These are phyloP conservation scores for Acleris holmiana DNA, from an alignment of 2,888 invertebrate species.

Conservation along the genomic window DNA sequence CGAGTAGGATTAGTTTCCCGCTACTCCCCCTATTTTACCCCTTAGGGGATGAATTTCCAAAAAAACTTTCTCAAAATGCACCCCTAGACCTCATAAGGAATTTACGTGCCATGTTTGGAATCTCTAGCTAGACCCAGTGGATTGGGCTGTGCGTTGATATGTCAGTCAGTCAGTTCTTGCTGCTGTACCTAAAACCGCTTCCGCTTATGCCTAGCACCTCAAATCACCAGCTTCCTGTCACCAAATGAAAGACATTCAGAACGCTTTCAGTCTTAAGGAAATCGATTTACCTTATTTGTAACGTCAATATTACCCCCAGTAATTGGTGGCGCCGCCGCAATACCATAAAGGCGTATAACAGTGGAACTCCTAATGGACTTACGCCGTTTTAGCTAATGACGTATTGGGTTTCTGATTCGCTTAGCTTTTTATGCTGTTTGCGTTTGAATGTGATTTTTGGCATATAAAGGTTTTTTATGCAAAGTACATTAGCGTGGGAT, in stretches of 20 bases:
- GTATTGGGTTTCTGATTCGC: conserved; percentile 11
- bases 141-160: too few relatives aligned
- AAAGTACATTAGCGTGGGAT: background rate
- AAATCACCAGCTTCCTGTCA: conserved; percentile 31
- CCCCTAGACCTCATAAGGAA: too few relatives aligned
- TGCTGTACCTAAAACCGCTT: background rate
- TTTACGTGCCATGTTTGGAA: too few relatives aligned
- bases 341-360: background rate
- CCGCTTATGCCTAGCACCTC: background rate
- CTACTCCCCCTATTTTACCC: too few relatives aligned
- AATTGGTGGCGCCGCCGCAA: conserved; percentile 6
- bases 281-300: conserved; percentile 34
- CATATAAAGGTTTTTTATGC: background rate
- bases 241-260: conserved; percentile 37
- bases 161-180: too few relatives aligned
- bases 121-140: too few relatives aligned
- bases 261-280: conserved; percentile 34
- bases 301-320: conserved; percentile 32
- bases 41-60: too few relatives aligned
- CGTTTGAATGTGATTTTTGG: conserved; percentile 24
- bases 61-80: too few relatives aligned
- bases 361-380: background rate
- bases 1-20: too few relatives aligned
- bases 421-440: conserved; percentile 23
- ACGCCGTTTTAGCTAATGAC: background rate